Evolutionary conservation across 2,113 vertebrate genomes (phyloP).

Genomic region (Brevimyrus niger): DNA sequence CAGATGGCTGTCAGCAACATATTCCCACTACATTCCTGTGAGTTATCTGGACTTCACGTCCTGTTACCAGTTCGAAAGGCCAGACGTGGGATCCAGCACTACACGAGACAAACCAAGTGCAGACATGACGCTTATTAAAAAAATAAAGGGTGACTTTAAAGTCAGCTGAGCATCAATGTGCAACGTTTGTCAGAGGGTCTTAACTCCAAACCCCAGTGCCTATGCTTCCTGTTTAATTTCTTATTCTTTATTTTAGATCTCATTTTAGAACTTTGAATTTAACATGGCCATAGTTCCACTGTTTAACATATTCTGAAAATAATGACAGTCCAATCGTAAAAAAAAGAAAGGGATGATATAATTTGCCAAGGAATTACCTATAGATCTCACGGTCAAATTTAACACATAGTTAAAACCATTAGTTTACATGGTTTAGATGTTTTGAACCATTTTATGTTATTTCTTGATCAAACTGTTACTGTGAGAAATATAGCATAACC

Average conservation of each 20-base stretch:
- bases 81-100: not conserved
- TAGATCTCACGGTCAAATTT: not conserved
- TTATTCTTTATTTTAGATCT: not conserved
- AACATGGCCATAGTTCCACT: not conserved
- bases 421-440: not conserved
- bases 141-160: not conserved
- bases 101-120: not conserved
- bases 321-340: not conserved
- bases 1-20: not conserved
- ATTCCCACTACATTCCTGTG: not conserved
- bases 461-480: not conserved
- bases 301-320: not conserved
- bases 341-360: too few species aligned
- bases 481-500: not conserved
- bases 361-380: not conserved
- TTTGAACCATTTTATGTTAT: not conserved
- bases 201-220: not conserved
- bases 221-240: not conserved
- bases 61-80: not conserved
- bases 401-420: not conserved
- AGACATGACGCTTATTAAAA: not conserved
- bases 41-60: not conserved
- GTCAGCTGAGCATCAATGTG: not conserved
- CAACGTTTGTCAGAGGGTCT: not conserved
- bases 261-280: not conserved